phyloP scores from a whole-genome alignment of 2,113 vertebrate species.

The Hyperoodon ampullatus region DNA sequence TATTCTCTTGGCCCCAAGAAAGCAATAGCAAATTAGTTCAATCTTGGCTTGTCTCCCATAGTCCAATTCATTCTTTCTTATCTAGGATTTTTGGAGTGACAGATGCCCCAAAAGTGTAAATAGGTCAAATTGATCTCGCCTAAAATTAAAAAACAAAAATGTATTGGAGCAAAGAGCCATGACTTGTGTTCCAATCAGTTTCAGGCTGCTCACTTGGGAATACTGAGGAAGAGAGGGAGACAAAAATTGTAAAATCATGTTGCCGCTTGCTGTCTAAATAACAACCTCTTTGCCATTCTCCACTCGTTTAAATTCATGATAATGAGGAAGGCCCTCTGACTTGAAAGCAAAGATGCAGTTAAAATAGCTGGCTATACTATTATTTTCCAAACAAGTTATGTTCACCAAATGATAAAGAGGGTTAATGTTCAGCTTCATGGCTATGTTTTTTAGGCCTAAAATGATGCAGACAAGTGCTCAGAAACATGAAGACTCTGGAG shows the following conservation, averaged over 20 bases:
- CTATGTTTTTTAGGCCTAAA: slow-evolving; percentile 6
- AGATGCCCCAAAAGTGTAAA: slow-evolving; percentile 56
- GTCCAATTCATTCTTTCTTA: slow-evolving; percentile 40
- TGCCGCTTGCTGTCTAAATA: background rate
- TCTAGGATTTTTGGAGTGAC: slow-evolving; percentile 39
- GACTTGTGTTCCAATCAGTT: background rate
- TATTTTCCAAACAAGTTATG: slow-evolving; percentile 41
- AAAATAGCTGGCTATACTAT: slow-evolving; percentile 39
- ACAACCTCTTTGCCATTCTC: background rate
- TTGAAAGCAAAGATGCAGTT: slow-evolving; percentile 43
- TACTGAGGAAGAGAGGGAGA: background rate
- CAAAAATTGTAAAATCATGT: background rate
- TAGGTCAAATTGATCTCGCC: slow-evolving; percentile 51
- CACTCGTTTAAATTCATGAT: background rate
- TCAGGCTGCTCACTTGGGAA: slow-evolving; percentile 29
- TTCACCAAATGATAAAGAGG: background rate
- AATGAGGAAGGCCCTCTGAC: slow-evolving; percentile 27
- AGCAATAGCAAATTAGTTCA: background rate
- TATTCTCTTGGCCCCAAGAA: background rate
- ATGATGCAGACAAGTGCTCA: background rate
- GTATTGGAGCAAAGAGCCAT: slow-evolving; percentile 15
- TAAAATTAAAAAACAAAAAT: slow-evolving; percentile 61
- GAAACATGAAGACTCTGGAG: background rate
- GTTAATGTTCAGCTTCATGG: background rate
- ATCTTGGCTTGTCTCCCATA: background rate